These are phyloP conservation scores for Opisthograptis luteolata DNA, from an alignment of 2,888 invertebrate genomes.

Conservation along the genomic window DNA sequence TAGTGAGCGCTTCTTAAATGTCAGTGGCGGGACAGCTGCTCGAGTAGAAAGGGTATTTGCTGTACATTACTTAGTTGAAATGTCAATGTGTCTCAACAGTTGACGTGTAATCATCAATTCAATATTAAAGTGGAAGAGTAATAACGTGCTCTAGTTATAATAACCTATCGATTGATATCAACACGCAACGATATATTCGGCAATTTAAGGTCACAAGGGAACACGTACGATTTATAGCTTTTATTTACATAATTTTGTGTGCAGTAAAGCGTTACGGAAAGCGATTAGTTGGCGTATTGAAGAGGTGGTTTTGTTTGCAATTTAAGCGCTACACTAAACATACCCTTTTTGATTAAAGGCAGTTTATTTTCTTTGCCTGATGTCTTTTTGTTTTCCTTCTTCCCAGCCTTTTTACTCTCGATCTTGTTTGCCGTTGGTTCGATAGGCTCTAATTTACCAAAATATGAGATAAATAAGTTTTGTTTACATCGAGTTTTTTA, in stretches of 20 bases:
- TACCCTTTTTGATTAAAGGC: constrained; percentile 73
- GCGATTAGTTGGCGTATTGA: constrained; percentile 17
- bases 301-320: constrained; percentile 34
- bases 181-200: constrained; percentile 32
- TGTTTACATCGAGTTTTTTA: not conserved
- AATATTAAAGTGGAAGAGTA: constrained; percentile 43
- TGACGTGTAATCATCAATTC: constrained; percentile 42
- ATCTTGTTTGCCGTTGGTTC: constrained; percentile 71
- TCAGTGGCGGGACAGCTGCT: constrained; percentile 59
- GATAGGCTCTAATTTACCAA: constrained; percentile 57
- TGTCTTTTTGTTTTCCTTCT: constrained; percentile 73
- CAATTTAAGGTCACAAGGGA: constrained; percentile 23
- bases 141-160: constrained; percentile 24
- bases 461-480: constrained; percentile 24
- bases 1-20: constrained; percentile 67
- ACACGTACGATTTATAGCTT: constrained; percentile 18
- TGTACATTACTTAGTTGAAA: constrained; percentile 47
- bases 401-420: constrained; percentile 70
- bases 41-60: constrained; percentile 51
- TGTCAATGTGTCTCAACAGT: constrained; percentile 48
- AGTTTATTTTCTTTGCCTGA: constrained; percentile 74
- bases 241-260: constrained; percentile 19
- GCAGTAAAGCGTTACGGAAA: constrained; percentile 29
- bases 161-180: constrained; percentile 22
- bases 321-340: constrained; percentile 56